Conservation (phyloP, 2,797 vertebrate species). For the Capromys pilorides region DNA sequence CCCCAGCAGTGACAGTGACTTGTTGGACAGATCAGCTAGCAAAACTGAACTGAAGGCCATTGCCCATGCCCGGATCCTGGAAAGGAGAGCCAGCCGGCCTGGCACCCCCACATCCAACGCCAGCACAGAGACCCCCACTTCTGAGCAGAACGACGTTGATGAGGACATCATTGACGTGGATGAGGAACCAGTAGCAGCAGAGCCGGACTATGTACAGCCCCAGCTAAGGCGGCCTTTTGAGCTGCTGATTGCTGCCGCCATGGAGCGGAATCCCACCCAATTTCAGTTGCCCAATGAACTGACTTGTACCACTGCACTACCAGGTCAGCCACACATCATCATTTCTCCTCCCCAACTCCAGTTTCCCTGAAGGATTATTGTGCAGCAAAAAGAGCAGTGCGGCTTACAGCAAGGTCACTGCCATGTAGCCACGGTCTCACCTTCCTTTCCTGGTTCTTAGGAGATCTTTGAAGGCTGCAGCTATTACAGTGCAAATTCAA, state of each 20-base stretch:
- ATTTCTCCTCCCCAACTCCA: not conserved
- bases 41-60: constrained; percentile 88
- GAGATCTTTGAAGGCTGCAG: constrained; percentile 33
- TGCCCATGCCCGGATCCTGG: constrained; percentile 94
- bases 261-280: constrained; percentile 98
- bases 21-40: constrained; percentile 89
- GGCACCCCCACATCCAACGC: constrained; percentile 97
- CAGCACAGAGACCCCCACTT: constrained; percentile 93
- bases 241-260: constrained; percentile 97
- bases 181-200: constrained; percentile 91
- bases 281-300: constrained; percentile 98
- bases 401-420: not conserved
- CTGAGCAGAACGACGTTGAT: constrained; percentile 96
- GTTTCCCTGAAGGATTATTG: constrained; percentile 29
- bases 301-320: constrained; percentile 97
- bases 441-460: constrained; percentile 45
- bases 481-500: not conserved
- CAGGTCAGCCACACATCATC: constrained; percentile 87
- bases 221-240: constrained; percentile 96
- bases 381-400: not conserved
- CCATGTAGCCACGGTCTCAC: not conserved
- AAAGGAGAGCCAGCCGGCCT: constrained; percentile 94
- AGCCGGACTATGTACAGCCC: constrained; percentile 89
- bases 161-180: constrained; percentile 95
- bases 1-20: constrained; percentile 93